Evolutionary conservation across 1,140 invertebrate species (phyloP), one percentile per base, ranked within the genome.

Genomic region (Caenorhabditis briggsae): DNA sequence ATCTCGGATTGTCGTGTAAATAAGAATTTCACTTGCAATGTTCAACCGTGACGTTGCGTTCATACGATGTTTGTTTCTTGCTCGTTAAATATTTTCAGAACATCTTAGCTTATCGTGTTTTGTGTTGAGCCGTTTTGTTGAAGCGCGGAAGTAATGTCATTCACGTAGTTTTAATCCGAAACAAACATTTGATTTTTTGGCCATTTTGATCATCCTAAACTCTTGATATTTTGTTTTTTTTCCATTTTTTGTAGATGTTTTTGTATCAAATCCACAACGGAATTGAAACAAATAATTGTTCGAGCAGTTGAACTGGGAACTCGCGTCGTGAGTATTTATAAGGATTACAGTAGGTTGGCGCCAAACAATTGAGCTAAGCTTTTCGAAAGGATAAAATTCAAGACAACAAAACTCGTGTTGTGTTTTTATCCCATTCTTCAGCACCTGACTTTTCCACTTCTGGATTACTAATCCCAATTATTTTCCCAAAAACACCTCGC

Each of bases 311-410:
- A 46, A 33, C 33, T 8, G 20, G 43, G 18, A 70, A 70, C 59
- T 61, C 59, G 25, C 25, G 41, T 65, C 2, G 14, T 23, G 33
- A 43, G 18, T 70, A 43, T 46, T 70, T 43, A 18, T 16, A 33
- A 43, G 64, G 64, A 70, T 70, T 46, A 70, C 64, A 70, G 64
- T 70, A 70, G 64, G 5, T 43, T 46, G 43, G 11, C 3, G 9
- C 5, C 7, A 70, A 70, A 16, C 33, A 70, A 18, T 70, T 70
- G 33, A 11, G 64, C 18, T 70, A 70, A 70, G 64, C 41, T 14
- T 18, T 70, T 70, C 64, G 41, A 70, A 70, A 70, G 64, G 33
- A 46, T 70, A 70, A 70, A 46, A 43, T 43, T 70, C 0, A 46
- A 18, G 16, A 46, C 64, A 70, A 46, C 64, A 70, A 70, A 43